Evolutionary conservation across 2,113 vertebrate genomes (phyloP), one percentile per base, ranked within the genome.

Genomic region (Rhabdomys dilectus): DNA sequence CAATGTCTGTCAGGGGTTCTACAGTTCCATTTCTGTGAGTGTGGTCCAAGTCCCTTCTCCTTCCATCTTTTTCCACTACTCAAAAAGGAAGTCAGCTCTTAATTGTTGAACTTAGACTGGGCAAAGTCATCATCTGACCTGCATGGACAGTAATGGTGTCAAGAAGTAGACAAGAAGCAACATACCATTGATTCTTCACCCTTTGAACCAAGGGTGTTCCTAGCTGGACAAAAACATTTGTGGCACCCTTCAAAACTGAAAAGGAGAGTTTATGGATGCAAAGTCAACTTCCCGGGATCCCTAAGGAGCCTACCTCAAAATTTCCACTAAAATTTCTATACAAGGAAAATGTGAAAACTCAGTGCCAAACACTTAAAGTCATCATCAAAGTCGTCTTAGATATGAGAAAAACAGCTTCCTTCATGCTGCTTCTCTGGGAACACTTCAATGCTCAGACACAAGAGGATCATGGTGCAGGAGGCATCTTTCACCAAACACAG

Each of bases 241-340:
- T n/a, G 5, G 90, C 62, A 80, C 16, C 81, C 1, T 70, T 88
- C 11, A 92, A 70, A 78, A 85, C 17, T 72, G 53, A 90, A 78
- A 78, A 81, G 62, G 21, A 45, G 26, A 73, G 48, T 95, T 90
- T 48, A 5, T 48, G 16, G 3, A 39, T 48, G n/a, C 2, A 75
- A 34, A 84, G 12, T 80, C 81, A 78, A 45, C 39, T 84, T 73
- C 22, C 4, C n/a, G 73, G 31, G 9, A 66, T n/a, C 48, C 6
- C n/a, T 31, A 51, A 72, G 48, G 6, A 86, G 4, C 58, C 24
- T 81, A 2, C 24, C 45, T 42, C 76, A 90, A 68, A 70, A 36
- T 88, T 82, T 24, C 56, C 62, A 60, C 56, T 78, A 94, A 94
- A 78, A 89, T 93, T 88, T 29, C 58, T 84, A 66, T 24, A 9